These are phyloP conservation scores for Copidosoma floridanum DNA, from an alignment of 1,140 invertebrate genomes.

Conservation along the genomic window DNA sequence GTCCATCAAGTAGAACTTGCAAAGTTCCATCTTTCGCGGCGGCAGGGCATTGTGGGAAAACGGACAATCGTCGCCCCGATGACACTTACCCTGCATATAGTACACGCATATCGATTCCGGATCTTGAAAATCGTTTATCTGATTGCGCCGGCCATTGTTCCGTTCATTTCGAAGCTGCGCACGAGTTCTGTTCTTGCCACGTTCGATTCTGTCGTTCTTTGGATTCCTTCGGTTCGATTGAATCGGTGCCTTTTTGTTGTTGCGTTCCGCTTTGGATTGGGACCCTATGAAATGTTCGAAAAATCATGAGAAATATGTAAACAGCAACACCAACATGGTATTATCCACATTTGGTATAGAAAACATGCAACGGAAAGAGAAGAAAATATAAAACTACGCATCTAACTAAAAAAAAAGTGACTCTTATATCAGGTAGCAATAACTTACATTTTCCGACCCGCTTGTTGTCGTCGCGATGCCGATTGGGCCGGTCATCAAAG, in stretches of 20 bases:
- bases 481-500: constrained; percentile 46
- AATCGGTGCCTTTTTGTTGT: constrained; percentile 18
- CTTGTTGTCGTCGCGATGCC: constrained; percentile 49
- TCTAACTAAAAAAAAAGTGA: too few species aligned
- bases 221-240: constrained; percentile 40
- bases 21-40: constrained; percentile 87
- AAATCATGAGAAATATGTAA: neutral
- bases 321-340: too few species aligned
- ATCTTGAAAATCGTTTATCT: constrained; percentile 59
- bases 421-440: too few species aligned
- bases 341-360: too few species aligned
- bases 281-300: neutral
- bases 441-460: constrained; percentile 41
- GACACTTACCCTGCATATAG: constrained; percentile 86
- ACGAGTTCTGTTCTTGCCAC: constrained; percentile 51
- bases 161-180: constrained; percentile 44
- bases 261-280: neutral
- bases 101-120: constrained; percentile 73
- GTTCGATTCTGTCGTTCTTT: constrained; percentile 52
- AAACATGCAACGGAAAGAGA: too few species aligned
- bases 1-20: constrained; percentile 95
- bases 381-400: too few species aligned
- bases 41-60: constrained; percentile 84
- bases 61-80: constrained; percentile 73
- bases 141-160: constrained; percentile 43